phyloP scores from a whole-genome alignment of 2,888 invertebrate genomes.

The Prosapia bicincta region DNA sequence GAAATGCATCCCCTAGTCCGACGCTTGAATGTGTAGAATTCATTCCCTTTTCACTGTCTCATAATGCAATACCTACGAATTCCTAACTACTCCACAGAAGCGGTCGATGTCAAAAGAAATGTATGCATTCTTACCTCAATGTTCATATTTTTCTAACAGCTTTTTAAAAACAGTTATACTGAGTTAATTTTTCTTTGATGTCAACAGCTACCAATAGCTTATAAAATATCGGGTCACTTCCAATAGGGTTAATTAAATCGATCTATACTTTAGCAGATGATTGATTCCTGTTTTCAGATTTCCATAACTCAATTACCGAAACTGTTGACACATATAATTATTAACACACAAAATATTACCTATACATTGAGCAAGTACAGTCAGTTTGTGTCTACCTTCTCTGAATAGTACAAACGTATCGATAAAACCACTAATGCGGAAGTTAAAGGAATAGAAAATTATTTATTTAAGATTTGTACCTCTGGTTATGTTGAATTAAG shows the following conservation, averaged over 20 bases:
- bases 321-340: constrained; percentile 17
- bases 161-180: constrained; percentile 80
- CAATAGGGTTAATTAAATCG: constrained; percentile 14
- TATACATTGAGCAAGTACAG: constrained; percentile 18
- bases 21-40: constrained; percentile 75
- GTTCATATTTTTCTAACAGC: constrained; percentile 80
- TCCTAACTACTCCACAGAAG: constrained; percentile 81
- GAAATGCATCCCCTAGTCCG: constrained; percentile 92
- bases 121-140: constrained; percentile 90
- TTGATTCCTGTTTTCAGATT: constrained; percentile 6
- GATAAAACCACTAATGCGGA: constrained; percentile 10
- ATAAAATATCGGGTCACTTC: constrained; percentile 23
- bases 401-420: constrained; percentile 6
- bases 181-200: constrained; percentile 82
- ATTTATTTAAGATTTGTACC: no score
- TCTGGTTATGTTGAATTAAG: no score
- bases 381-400: neutral
- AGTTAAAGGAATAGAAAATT: constrained; percentile 14
- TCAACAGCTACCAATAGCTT: constrained; percentile 62
- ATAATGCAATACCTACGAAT: constrained; percentile 78
- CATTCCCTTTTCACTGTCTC: constrained; percentile 85
- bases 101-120: constrained; percentile 94
- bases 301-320: constrained; percentile 16
- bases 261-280: constrained; percentile 24
- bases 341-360: constrained; percentile 3